Base-by-base conservation (phyloP, 1,140 invertebrate species). In the Rhagoletis zephyria region DNA sequence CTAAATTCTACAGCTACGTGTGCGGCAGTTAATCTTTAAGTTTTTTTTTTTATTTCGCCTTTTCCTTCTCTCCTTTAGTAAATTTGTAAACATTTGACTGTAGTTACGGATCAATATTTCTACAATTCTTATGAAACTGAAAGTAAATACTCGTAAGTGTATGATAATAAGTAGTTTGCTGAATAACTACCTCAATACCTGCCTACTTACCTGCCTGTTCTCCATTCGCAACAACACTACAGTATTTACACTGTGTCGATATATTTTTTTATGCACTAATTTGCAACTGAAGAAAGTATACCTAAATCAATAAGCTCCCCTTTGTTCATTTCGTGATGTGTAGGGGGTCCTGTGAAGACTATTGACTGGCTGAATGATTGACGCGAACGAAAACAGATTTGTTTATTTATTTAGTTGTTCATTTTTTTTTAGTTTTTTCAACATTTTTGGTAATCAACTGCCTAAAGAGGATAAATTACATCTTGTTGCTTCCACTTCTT, bases 241-340 rank as follows among this genome's bases (percentile, higher is more conserved):
- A 70, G 5, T 74, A n/a, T 74, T 74, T 74, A 48, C 67, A 48
- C 10, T 45, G 42, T 74, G 67, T 74, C 67, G 42, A 74, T 14
- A 74, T 74, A 74, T 74, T 74, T 74, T 45, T 12, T 74, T 48
- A 1, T n/a, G 2, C 10, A 45, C n/a, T 42, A 74, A 4, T 48
- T 48, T 48, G 42, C 10, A 40, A 45, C 42, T 1, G 67, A 12
- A 9, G 61, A 14, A 63, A 63, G 12, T 14, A 74, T 45, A 42
- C 67, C 67, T 74, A 16, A 74, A 74, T n/a, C 45, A 74, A 74
- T 48, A 67, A 74, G 1, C 1, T 14, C 4, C 1, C 10, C 16
- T 63, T 63, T 14, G 30, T n/a, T n/a, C 61, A 7, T 4, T 63
- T 16, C 61, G 12, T 3, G 4, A 63, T 63, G 61, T n/a, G 10